Evolutionary conservation across 2,888 invertebrate species (phyloP).

Genomic region (Epirrhoe tristata): DNA sequence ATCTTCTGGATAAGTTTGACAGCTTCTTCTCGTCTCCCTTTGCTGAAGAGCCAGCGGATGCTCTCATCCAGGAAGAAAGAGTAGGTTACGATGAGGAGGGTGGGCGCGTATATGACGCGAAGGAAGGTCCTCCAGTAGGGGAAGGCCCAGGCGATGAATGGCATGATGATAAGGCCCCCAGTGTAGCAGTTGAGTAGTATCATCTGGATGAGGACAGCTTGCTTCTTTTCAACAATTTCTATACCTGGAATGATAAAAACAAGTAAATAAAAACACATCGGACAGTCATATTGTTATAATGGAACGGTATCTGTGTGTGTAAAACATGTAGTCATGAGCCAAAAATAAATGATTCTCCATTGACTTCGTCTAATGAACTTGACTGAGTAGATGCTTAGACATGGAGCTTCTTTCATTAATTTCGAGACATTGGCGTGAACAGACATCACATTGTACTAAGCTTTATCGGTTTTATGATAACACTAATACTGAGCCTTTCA

Average conservation of each 20-base stretch:
- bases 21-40: conserved; percentile 68
- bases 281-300: no score
- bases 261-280: no score
- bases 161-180: conserved; percentile 72
- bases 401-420: no score
- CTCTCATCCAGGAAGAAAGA: conserved; percentile 77
- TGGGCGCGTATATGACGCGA: conserved; percentile 74
- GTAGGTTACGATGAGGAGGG: conserved; percentile 70
- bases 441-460: background rate
- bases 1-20: conserved; percentile 70
- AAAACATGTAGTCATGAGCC: no score
- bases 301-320: no score
- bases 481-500: no score
- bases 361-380: no score
- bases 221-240: conserved; percentile 76
- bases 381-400: no score
- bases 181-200: conserved; percentile 78
- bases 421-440: no score
- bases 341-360: no score
- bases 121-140: conserved; percentile 79
- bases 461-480: no score
- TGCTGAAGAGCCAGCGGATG: conserved; percentile 78
- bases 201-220: conserved; percentile 74
- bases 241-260: conserved; percentile 60
- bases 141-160: conserved; percentile 74